These are phyloP conservation scores for Drosophila nr. perissopoda DNA, from an alignment of 2,888 invertebrate species.

Conservation along the genomic window DNA sequence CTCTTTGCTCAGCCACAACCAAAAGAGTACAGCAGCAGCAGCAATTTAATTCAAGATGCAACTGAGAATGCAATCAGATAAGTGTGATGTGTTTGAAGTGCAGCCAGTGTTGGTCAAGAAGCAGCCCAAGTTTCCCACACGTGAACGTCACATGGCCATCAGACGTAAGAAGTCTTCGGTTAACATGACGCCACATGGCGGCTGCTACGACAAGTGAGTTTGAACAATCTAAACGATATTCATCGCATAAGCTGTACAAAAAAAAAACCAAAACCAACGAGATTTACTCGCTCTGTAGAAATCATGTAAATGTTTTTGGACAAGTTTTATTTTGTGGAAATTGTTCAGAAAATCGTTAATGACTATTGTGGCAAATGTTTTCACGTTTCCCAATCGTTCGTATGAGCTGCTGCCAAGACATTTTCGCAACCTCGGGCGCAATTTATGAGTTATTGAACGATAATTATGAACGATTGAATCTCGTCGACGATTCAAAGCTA, in stretches of 20 bases:
- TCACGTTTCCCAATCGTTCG: constrained; percentile 33
- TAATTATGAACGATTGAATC: constrained; percentile 66
- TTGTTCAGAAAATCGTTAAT: constrained; percentile 29
- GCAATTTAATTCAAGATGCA: constrained; percentile 45
- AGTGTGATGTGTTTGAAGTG: constrained; percentile 74
- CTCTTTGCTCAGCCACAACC: constrained; percentile 11
- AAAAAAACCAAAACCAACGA: neutral
- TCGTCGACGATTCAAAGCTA: constrained; percentile 45
- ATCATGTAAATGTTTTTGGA: constrained; percentile 19
- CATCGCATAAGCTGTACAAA: neutral
- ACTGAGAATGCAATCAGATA: constrained; percentile 46
- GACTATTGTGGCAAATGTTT: constrained; percentile 28
- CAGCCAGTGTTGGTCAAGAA: constrained; percentile 85
- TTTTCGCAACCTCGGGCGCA: constrained; percentile 27
- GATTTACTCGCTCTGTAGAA: neutral
- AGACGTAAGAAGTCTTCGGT: constrained; percentile 86
- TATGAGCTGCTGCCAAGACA: constrained; percentile 10
- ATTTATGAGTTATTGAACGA: constrained; percentile 67
- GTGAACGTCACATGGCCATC: constrained; percentile 89
- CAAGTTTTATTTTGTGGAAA: constrained; percentile 7
- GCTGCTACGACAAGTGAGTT: constrained; percentile 40
- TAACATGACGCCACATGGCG: constrained; percentile 45
- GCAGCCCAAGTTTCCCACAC: constrained; percentile 89
- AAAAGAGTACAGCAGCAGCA: neutral
- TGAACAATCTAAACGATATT: constrained; percentile 17